These are phyloP conservation scores for Sesia bembeciformis DNA, from an alignment of 2,888 invertebrate genomes.

Conservation along the genomic window DNA sequence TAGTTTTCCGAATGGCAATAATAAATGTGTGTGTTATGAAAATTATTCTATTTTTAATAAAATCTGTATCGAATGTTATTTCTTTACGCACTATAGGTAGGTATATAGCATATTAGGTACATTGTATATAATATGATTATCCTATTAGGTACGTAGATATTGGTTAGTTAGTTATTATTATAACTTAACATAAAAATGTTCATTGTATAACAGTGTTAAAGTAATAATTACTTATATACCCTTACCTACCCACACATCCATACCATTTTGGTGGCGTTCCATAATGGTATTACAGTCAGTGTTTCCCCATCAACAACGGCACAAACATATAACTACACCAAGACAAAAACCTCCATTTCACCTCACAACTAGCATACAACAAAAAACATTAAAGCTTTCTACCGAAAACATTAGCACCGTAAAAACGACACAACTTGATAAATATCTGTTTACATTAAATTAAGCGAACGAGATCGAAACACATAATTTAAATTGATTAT, in stretches of 20 bases:
- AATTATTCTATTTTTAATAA: background rate
- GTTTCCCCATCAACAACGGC: slow-evolving; percentile 36
- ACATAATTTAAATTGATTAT: slow-evolving; percentile 66
- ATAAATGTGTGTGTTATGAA: background rate
- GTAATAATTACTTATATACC: slow-evolving; percentile 29
- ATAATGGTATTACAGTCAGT: slow-evolving; percentile 63
- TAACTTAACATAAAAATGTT: background rate
- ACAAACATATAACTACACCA: slow-evolving; percentile 15
- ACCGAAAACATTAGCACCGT: slow-evolving; percentile 40
- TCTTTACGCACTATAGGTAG: background rate
- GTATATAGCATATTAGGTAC: background rate
- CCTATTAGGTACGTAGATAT: background rate
- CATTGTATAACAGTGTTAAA: background rate
- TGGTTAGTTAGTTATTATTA: background rate
- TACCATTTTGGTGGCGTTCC: slow-evolving; percentile 74
- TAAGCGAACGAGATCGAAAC: slow-evolving; percentile 55
- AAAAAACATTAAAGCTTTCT: slow-evolving; percentile 36
- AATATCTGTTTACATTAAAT: slow-evolving; percentile 68
- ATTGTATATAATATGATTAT: background rate
- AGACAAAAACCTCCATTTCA: slow-evolving; percentile 26
- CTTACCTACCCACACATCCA: slow-evolving; percentile 77
- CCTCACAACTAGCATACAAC: slow-evolving; percentile 32
- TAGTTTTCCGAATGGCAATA: background rate
- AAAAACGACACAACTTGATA: slow-evolving; percentile 59
- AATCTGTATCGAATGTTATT: too few species aligned